phyloP scores from a whole-genome alignment of 1,140 invertebrate species.

The Sinella curviseta region DNA sequence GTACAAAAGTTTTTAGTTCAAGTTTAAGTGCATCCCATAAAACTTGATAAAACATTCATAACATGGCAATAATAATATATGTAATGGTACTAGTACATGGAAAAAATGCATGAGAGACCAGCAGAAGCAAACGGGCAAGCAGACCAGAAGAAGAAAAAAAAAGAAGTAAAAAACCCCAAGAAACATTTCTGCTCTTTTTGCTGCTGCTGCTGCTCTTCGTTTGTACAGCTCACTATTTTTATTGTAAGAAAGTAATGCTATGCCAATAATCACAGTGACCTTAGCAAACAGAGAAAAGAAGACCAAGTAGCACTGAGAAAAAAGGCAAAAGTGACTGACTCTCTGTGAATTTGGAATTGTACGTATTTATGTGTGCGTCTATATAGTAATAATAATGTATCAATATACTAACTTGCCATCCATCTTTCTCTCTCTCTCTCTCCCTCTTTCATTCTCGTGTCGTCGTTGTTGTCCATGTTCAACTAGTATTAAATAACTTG shows the following conservation, averaged over 20 bases:
- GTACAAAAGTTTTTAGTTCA: conserved; percentile 22
- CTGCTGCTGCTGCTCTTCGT: neutral
- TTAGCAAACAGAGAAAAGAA: neutral
- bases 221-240: too few species aligned
- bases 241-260: neutral
- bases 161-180: neutral
- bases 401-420: neutral
- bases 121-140: neutral
- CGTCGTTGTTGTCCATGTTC: neutral
- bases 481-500: neutral
- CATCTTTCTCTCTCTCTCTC: too few species aligned
- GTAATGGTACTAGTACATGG: conserved; percentile 12
- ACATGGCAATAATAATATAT: conserved; percentile 24
- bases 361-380: neutral
- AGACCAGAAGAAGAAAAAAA: neutral
- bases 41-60: conserved; percentile 28
- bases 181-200: neutral
- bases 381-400: too few species aligned
- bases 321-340: neutral
- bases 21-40: conserved; percentile 19
- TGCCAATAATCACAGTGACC: conserved; percentile 18
- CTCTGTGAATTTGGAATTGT: neutral
- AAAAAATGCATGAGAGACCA: neutral
- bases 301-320: too few species aligned
- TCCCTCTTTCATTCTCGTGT: neutral